Evolutionary conservation across 1,140 invertebrate genomes (phyloP).

Genomic region (Brachionus paranguensis): DNA sequence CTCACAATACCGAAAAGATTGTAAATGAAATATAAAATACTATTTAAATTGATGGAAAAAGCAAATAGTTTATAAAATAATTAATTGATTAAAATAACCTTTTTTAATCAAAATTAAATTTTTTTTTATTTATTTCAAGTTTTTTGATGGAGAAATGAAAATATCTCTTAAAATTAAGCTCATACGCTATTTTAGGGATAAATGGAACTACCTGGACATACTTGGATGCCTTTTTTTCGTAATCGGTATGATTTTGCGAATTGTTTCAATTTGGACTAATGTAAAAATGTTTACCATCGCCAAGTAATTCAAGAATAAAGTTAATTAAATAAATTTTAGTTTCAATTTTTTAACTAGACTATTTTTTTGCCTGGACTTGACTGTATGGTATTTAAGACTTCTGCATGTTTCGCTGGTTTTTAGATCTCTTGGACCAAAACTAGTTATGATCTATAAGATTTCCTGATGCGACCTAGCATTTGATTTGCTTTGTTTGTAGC

Average conservation of each 20-base stretch:
- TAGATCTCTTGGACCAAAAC: conserved; percentile 23
- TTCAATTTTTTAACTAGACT: not conserved
- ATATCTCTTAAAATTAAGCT: conserved; percentile 2
- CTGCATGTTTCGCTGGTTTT: conserved; percentile 26
- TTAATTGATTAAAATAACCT: too few species aligned
- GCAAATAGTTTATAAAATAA: too few species aligned
- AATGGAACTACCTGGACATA: conserved; percentile 36
- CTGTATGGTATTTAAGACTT: conserved; percentile 8
- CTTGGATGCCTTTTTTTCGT: conserved; percentile 22
- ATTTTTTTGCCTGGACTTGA: conserved; percentile 14
- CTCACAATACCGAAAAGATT: too few species aligned
- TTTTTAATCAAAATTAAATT: not conserved
- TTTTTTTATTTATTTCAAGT: not conserved
- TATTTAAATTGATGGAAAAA: too few species aligned
- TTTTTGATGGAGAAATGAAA: not conserved
- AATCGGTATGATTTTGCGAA: not conserved
- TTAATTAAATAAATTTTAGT: not conserved
- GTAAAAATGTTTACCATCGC: not conserved
- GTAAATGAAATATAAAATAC: too few species aligned
- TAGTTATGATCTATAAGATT: conserved; percentile 35
- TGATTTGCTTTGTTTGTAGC: too few species aligned
- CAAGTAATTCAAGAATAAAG: not conserved
- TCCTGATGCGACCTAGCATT: too few species aligned
- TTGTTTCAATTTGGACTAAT: not conserved
- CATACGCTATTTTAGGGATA: conserved; percentile 15